Conservation (phyloP, 2,797 vertebrate genomes). For the Coccyzus lansbergi region DNA sequence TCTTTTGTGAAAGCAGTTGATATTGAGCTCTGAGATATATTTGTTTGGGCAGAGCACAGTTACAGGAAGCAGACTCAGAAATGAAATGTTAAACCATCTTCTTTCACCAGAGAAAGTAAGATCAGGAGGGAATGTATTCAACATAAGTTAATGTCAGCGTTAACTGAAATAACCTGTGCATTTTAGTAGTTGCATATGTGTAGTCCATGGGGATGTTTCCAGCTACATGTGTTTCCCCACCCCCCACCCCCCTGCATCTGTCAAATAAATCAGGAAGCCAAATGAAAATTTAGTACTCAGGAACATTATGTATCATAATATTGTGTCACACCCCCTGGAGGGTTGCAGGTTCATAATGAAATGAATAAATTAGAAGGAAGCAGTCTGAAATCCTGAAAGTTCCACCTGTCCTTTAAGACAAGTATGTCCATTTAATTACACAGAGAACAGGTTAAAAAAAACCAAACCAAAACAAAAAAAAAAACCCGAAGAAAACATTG, state of each 20-base stretch:
- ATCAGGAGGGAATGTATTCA: conserved; percentile 5
- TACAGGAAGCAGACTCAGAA: not conserved
- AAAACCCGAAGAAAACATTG: not conserved
- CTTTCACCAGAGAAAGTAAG: not conserved
- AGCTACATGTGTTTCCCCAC: not conserved
- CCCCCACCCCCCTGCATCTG: not conserved
- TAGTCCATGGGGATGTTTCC: conserved; percentile 1
- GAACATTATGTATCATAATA: conserved; percentile 19
- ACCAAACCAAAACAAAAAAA: not conserved
- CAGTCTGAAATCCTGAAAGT: conserved; percentile 10
- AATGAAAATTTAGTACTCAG: conserved; percentile 13
- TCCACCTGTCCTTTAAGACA: conserved; percentile 42
- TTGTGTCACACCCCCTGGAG: conserved; percentile 32
- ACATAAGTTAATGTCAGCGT: not conserved
- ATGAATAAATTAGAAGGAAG: conserved; percentile 58
- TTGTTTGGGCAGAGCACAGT: not conserved
- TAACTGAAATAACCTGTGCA: conserved; percentile 40
- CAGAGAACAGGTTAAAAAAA: not conserved
- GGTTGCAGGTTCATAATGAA: conserved; percentile 48
- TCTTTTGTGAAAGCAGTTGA: not conserved
- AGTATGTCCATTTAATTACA: conserved; percentile 25
- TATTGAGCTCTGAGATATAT: not conserved
- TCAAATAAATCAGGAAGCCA: conserved; percentile 30
- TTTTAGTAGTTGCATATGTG: not conserved
- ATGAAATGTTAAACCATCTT: not conserved